Evolutionary conservation across 2,113 vertebrate species (phyloP).

Genomic region (Bubo blakistoni): DNA sequence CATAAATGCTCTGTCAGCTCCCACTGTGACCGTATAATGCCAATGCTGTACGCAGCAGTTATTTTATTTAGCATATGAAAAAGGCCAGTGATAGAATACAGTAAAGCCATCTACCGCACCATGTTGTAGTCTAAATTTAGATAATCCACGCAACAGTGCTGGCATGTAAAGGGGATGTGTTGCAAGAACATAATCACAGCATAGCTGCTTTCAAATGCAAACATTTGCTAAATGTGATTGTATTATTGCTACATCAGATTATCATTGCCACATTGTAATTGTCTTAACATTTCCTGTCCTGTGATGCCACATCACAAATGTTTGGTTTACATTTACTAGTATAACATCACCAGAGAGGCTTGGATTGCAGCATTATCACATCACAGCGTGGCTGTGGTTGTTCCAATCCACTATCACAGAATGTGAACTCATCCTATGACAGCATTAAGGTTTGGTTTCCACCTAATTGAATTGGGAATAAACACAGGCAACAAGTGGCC

Average conservation of each 20-base stretch:
- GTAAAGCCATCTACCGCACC: background rate
- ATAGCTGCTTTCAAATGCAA: background rate
- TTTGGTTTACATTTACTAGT: background rate
- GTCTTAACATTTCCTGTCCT: constrained; percentile 1
- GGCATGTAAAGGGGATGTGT: background rate
- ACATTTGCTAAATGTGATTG: background rate
- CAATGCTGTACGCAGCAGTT: rapidly evolving
- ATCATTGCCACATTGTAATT: background rate
- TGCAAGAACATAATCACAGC: background rate
- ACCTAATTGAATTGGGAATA: background rate
- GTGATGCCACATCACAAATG: background rate
- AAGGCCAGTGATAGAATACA: background rate
- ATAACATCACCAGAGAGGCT: background rate
- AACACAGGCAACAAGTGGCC: constrained; percentile 2
- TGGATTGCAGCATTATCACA: background rate
- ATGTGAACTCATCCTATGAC: background rate
- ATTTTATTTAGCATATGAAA: rapidly evolving
- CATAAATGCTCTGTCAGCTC: rapidly evolving
- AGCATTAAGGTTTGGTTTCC: background rate
- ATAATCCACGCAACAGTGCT: background rate
- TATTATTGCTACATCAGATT: background rate
- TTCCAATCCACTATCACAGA: background rate
- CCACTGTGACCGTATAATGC: rapidly evolving
- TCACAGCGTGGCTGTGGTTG: background rate
- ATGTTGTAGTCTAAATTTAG: background rate